Evolutionary conservation across 2,113 vertebrate species (phyloP), one percentile per base, ranked within the genome.

Genomic region (Jaculus jaculus): DNA sequence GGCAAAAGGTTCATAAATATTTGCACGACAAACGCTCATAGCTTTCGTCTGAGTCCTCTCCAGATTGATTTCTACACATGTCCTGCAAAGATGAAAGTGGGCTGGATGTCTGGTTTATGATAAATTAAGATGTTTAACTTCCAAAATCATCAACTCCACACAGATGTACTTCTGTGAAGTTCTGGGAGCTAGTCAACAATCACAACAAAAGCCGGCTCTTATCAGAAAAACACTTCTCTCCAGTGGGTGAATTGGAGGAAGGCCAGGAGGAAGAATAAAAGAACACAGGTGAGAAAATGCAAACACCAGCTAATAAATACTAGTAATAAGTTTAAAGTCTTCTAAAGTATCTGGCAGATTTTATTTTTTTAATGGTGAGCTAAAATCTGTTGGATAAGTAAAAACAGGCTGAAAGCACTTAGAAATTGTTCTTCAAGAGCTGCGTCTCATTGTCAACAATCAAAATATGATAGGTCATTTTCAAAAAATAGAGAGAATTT

Each of bases 1-100:
- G 98, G 95, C 87, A 96, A 65, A 97, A 78, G 88, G 89, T 96
- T 95, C 96, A 95, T 97, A 98, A 98, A 98, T 97, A 98, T 97
- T 97, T 98, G 97, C 96, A 97, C 95, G 97, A 97, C 95, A 96
- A 96, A 97, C 94, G 97, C 97, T 95, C 72, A 73, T 96, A 96
- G 95, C 96, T 96, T 77, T 83, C 95, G 81, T 96, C 94, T 7
- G 89, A 94, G 93, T 68, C 74, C n/a, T 12, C 96, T 97, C 96
- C 91, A 94, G 96, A 94, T 87, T 75, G 26, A 90, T 94, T 96
- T 97, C 97, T 95, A 65, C 89, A 92, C 47, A 51, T 42, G 75
- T 73, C 37, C 93, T n/a, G 39, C 89, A 94, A 94, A 97, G 97
- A 97, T 95, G 93, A 97, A 97, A 98, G 97, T 95, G 94, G 95